Evolutionary conservation across 1,140 invertebrate species (phyloP).

Genomic region (Heliconius nattereri): DNA sequence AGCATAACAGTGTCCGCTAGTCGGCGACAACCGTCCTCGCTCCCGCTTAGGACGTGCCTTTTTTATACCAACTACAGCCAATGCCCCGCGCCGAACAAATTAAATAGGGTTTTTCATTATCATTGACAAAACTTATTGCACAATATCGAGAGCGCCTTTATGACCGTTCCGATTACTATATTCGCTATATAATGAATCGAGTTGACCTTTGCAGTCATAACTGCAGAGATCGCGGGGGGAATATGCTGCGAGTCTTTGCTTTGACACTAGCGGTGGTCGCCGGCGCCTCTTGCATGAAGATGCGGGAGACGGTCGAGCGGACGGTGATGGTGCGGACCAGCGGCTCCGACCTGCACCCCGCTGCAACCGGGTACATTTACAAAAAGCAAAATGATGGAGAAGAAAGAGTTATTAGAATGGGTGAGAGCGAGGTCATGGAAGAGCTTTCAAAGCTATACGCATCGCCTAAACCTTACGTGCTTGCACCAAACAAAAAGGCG

Average conservation of each 20-base stretch:
- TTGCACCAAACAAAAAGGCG: conserved; percentile 48
- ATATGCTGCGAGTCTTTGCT: conserved; percentile 60
- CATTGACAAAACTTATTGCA: conserved; percentile 78
- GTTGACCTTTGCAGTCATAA: conserved; percentile 68
- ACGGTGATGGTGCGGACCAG: conserved; percentile 78
- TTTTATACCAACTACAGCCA: background rate
- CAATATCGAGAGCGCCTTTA: conserved; percentile 72
- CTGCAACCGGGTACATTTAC: conserved; percentile 81
- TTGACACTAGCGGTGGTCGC: conserved; percentile 48
- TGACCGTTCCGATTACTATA: conserved; percentile 65
- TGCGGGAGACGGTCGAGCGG: conserved; percentile 74
- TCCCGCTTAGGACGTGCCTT: background rate
- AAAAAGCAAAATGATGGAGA: conserved; percentile 76
- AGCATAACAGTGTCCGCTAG: background rate
- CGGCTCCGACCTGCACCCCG: conserved; percentile 77
- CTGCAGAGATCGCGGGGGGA: conserved; percentile 50
- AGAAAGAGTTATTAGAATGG: conserved; percentile 75
- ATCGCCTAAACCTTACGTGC: conserved; percentile 54
- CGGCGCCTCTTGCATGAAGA: conserved; percentile 62
- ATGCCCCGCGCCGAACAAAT: conserved; percentile 60
- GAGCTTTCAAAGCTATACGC: conserved; percentile 70
- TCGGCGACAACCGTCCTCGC: background rate
- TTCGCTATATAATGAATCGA: conserved; percentile 70
- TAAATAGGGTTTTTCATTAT: conserved; percentile 75
- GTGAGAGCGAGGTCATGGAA: conserved; percentile 72